Percentiles rank a stretch among this genome's conserved stretches.
phyloP scores from a whole-genome alignment of 2,797 vertebrate species.

The Cephalopachus bancanus region DNA sequence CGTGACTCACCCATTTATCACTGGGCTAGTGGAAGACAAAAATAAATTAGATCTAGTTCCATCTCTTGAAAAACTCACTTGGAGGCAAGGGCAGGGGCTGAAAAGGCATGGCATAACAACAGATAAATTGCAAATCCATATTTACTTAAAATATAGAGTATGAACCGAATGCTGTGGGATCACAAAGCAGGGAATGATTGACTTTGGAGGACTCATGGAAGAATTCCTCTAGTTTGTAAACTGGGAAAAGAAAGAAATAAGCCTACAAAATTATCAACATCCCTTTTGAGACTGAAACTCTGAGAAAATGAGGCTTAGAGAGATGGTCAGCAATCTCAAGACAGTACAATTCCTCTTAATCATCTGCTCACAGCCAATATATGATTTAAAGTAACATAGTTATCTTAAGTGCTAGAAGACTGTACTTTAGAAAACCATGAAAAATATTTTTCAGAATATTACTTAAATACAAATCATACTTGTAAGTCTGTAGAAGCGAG shows the following conservation, averaged over 20 bases:
- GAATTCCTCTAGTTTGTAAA: slow-evolving; percentile 72
- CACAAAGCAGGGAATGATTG: slow-evolving; percentile 83
- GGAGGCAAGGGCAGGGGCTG: neutral
- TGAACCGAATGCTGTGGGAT: slow-evolving; percentile 70
- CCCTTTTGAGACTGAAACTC: neutral
- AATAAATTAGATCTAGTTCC: slow-evolving; percentile 65
- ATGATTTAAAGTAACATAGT: neutral
- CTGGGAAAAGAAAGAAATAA: slow-evolving; percentile 50
- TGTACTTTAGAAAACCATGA: neutral
- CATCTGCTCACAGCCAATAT: neutral
- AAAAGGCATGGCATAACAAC: slow-evolving; percentile 76
- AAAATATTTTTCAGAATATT: slow-evolving; percentile 32
- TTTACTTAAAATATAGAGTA: slow-evolving; percentile 71
- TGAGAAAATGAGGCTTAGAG: slow-evolving; percentile 15
- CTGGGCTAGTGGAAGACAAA: slow-evolving; percentile 57
- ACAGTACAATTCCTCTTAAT: neutral
- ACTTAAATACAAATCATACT: slow-evolving; percentile 9
- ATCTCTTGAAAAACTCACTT: slow-evolving; percentile 66
- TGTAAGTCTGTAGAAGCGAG: neutral
- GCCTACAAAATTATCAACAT: neutral
- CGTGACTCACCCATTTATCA: slow-evolving; percentile 77
- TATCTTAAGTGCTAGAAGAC: neutral
- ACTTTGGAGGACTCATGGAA: slow-evolving; percentile 68
- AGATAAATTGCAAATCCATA: slow-evolving; percentile 76
- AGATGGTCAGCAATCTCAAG: neutral